Percentiles rank a stretch among this genome's conserved stretches.
phyloP scores from a whole-genome alignment of 2,888 invertebrate species.

The Zygogramma bicolorata region DNA sequence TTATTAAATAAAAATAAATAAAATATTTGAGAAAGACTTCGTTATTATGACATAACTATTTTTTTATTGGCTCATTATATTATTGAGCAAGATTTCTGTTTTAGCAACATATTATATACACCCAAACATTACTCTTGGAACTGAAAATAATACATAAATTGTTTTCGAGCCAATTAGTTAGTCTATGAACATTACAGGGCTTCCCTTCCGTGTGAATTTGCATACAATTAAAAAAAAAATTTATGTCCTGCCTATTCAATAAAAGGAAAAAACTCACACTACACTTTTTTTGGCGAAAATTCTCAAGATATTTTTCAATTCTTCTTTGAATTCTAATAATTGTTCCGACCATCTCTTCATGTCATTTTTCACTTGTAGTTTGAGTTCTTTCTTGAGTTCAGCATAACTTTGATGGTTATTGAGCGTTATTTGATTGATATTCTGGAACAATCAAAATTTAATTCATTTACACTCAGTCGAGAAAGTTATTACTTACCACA shows the following conservation, averaged over 20 bases:
- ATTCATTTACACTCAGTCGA: not conserved
- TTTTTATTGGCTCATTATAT: too few relatives aligned
- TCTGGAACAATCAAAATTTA: slow-evolving; percentile 50
- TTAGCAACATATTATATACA: too few relatives aligned
- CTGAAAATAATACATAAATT: too few relatives aligned
- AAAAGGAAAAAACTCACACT: slow-evolving; percentile 22
- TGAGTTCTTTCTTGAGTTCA: slow-evolving; percentile 52
- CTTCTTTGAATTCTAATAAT: slow-evolving; percentile 37
- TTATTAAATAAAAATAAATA: too few relatives aligned
- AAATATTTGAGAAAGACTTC: too few relatives aligned
- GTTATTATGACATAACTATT: too few relatives aligned
- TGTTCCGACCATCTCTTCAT: slow-evolving; percentile 49
- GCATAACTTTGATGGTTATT: slow-evolving; percentile 57
- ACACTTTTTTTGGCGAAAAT: slow-evolving; percentile 22
- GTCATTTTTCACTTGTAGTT: slow-evolving; percentile 55
- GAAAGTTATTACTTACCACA: slow-evolving; percentile 46
- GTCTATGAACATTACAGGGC: too few relatives aligned
- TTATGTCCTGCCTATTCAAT: not conserved
- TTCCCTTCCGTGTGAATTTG: too few relatives aligned
- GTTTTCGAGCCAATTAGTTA: too few relatives aligned
- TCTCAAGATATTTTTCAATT: slow-evolving; percentile 30
- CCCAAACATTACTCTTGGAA: too few relatives aligned
- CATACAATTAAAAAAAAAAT: too few relatives aligned
- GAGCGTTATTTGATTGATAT: slow-evolving; percentile 59
- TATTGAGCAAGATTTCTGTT: too few relatives aligned